These are phyloP conservation scores for Mythimna vitellina DNA, from an alignment of 2,888 invertebrate genomes.

Conservation along the genomic window DNA sequence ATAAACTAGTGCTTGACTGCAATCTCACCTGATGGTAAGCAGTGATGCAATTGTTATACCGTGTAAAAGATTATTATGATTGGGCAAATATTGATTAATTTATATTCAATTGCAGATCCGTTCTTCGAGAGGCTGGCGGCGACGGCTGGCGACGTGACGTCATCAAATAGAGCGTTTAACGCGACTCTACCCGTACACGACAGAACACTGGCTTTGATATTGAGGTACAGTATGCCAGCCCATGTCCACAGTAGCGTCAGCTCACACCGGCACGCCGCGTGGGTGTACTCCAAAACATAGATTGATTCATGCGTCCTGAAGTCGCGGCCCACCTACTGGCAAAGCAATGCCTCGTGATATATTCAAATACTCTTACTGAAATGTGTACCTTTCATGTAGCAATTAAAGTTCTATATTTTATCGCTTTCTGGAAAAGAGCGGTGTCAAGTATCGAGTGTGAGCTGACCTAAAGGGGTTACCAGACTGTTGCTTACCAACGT, in stretches of 20 bases:
- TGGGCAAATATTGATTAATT: not conserved
- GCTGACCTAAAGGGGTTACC: no score
- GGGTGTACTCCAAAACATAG: not conserved
- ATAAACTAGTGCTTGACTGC: no score
- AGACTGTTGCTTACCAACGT: no score
- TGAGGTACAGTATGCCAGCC: constrained; percentile 75
- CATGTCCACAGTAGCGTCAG: not conserved
- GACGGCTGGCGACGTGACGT: constrained; percentile 91
- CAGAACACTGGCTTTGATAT: constrained; percentile 80
- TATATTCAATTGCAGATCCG: constrained; percentile 82
- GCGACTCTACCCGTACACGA: constrained; percentile 90
- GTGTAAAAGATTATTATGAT: not conserved
- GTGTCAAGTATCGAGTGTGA: no score
- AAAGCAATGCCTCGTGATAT: not conserved
- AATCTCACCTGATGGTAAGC: no score
- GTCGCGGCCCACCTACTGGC: not conserved
- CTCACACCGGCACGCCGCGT: not conserved
- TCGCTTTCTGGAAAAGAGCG: not conserved
- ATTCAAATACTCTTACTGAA: no score
- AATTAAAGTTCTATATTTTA: not conserved
- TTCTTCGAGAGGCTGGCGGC: constrained; percentile 91
- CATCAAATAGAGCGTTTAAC: constrained; percentile 91
- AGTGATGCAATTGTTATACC: not conserved
- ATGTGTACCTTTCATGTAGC: no score
- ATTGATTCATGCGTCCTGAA: not conserved